Evolutionary conservation across 2,888 invertebrate genomes (phyloP).

Genomic region (Hedychridium roseum): DNA sequence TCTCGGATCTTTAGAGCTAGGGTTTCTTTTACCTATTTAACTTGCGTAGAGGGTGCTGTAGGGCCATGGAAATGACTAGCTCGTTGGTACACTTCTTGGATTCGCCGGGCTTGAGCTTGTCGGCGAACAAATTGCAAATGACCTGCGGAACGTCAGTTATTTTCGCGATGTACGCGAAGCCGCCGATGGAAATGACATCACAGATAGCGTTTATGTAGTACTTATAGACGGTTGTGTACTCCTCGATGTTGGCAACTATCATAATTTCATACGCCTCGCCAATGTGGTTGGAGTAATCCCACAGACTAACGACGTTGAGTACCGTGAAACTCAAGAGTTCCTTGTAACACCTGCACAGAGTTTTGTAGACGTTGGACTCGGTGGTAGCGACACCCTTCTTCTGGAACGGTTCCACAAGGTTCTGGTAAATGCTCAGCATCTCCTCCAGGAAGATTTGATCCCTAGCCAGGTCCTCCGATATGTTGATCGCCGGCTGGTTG

Average conservation of each 20-base stretch:
- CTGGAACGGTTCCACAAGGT: slow-evolving; percentile 72
- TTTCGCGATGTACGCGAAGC: slow-evolving; percentile 73
- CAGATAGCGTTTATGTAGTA: slow-evolving; percentile 77
- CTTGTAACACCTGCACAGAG: slow-evolving; percentile 72
- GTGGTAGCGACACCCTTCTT: slow-evolving; percentile 70
- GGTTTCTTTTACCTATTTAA: slow-evolving; percentile 65
- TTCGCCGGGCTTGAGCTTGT: slow-evolving; percentile 68
- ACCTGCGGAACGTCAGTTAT: slow-evolving; percentile 70
- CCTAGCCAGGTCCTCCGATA: slow-evolving; percentile 65
- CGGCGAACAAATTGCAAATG: slow-evolving; percentile 68
- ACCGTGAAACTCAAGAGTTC: slow-evolving; percentile 76
- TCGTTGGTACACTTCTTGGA: slow-evolving; percentile 68
- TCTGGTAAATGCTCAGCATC: slow-evolving; percentile 71
- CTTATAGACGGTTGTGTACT: slow-evolving; percentile 76
- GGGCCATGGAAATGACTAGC: slow-evolving; percentile 69
- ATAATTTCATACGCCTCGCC: slow-evolving; percentile 72
- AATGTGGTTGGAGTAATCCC: slow-evolving; percentile 74
- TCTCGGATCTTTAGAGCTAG: too few relatives aligned
- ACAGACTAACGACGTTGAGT: slow-evolving; percentile 73
- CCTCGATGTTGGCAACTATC: slow-evolving; percentile 75
- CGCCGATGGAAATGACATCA: slow-evolving; percentile 77
- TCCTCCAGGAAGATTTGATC: slow-evolving; percentile 78
- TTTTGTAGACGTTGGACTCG: slow-evolving; percentile 72
- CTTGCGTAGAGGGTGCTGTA: slow-evolving; percentile 71
- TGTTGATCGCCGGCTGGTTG: slow-evolving; percentile 44